Percentiles rank a stretch among this genome's conserved stretches.
These are phyloP conservation scores for Galeopsomyia nigrocyanea DNA, from an alignment of 2,888 invertebrate species.

Conservation along the genomic window DNA sequence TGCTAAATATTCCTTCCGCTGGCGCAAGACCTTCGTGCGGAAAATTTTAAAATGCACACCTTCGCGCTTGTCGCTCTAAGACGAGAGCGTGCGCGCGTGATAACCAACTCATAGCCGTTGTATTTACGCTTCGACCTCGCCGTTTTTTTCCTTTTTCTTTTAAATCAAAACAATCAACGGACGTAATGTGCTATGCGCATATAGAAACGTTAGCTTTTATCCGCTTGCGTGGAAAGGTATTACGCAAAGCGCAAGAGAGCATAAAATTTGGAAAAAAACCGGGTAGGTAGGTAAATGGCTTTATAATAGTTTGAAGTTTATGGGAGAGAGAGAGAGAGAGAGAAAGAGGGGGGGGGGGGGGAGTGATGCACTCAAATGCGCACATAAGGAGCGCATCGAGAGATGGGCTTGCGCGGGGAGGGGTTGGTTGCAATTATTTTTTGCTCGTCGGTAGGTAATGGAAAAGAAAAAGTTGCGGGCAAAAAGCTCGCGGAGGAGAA, in stretches of 20 bases:
- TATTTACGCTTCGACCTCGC: neutral
- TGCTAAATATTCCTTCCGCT: slow-evolving; percentile 46
- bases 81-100: neutral
- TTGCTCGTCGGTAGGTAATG: slow-evolving; percentile 20
- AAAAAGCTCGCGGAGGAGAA: slow-evolving; percentile 30
- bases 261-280: no score
- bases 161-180: no score
- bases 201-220: no score
- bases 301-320: no score
- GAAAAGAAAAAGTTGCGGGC: slow-evolving; percentile 16
- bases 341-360: no score
- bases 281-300: no score
- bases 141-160: neutral
- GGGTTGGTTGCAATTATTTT: slow-evolving; percentile 32
- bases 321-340: no score
- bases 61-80: neutral
- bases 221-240: no score
- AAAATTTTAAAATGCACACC: slow-evolving; percentile 42
- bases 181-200: no score
- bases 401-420: neutral
- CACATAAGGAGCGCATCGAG: neutral
- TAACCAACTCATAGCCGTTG: slow-evolving; percentile 5
- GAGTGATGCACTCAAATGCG: neutral
- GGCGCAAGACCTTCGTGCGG: slow-evolving; percentile 42
- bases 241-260: no score